Percentiles rank a stretch among this genome's conserved stretches.
Conservation (phyloP, 2,113 vertebrate genomes). For the Gulo gulo region DNA sequence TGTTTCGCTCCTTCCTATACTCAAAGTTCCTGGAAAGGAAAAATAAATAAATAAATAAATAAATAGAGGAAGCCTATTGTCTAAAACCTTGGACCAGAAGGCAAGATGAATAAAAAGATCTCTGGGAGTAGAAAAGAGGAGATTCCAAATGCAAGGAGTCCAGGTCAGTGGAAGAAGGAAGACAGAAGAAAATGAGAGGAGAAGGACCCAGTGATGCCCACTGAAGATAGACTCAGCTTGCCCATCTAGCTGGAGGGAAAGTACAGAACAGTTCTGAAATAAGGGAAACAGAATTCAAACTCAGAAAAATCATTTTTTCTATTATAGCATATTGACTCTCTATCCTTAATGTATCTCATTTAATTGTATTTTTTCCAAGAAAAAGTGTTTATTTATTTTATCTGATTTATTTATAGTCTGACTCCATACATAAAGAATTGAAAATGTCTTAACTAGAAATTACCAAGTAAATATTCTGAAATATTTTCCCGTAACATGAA, state of each 20-base stretch:
- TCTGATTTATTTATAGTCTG: not conserved
- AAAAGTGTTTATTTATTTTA: not conserved
- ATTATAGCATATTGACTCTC: rapidly evolving
- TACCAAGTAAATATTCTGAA: not conserved
- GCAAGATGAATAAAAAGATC: not conserved
- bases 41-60: not conserved
- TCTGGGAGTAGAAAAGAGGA: not conserved
- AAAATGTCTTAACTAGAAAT: not conserved
- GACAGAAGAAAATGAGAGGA: too few species aligned
- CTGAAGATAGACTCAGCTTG: not conserved
- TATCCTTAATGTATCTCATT: not conserved
- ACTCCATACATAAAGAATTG: not conserved
- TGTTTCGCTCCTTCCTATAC: not conserved
- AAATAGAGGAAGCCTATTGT: not conserved
- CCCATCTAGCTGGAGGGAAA: not conserved
- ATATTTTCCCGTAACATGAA: not conserved
- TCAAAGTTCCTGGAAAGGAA: not conserved
- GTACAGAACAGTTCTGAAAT: not conserved
- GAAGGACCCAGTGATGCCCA: rapidly evolving
- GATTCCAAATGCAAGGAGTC: not conserved
- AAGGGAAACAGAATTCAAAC: not conserved
- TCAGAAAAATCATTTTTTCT: not conserved
- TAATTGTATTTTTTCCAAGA: not conserved
- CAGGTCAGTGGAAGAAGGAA: not conserved
- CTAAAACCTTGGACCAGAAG: not conserved